Base-by-base conservation (phyloP, 1,140 invertebrate genomes). In the Bombus turneri region DNA sequence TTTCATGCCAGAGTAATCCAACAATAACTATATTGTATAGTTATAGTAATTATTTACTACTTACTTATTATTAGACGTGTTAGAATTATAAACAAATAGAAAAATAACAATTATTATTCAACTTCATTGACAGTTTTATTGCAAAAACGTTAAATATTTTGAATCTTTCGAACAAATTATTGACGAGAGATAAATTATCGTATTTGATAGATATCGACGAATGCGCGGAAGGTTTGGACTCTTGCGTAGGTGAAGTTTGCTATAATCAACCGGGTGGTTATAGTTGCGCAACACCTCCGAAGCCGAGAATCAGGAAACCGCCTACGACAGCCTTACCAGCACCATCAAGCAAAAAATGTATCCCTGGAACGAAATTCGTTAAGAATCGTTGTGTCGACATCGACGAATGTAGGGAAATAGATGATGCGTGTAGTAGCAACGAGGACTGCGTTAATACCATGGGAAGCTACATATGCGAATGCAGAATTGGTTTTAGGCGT, bases 321-420 rank as follows among this genome's bases (percentile, higher is more conserved):
- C 3, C 88, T n/a, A 87, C 89, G 39, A 74, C 85, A 15, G 25
- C 90, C 10, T n/a, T 84, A 37, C 66, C 88, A 22, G 39, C 47
- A 18, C 34, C 86, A 1, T 15, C 86, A 6, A 86, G 76, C 25
- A 47, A 91, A 25, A 90, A 87, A 13, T 93, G 90, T 76, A 8
- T 47, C 1, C 18, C 77, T 53, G 92, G 93, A 18, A 87, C 87
- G 3, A 95, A 86, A 81, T 92, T 87, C 25, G 83, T 92, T 28
- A 88, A 88, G 82, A 93, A 92, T 88, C 95, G 94, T 83, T 96
- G 96, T 93, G 86, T 94, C 89, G 97, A 98, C 89, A 94, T 97
- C 43, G 96, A 98, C 91, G 97, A 97, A 90, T 98, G 97, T 91
- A 92, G 93, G 72, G 92, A 96, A 69, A 92, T 95, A 39, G 92